Base-by-base conservation (phyloP, 2,888 invertebrate genomes). In the Drosophila kuntzei region DNA sequence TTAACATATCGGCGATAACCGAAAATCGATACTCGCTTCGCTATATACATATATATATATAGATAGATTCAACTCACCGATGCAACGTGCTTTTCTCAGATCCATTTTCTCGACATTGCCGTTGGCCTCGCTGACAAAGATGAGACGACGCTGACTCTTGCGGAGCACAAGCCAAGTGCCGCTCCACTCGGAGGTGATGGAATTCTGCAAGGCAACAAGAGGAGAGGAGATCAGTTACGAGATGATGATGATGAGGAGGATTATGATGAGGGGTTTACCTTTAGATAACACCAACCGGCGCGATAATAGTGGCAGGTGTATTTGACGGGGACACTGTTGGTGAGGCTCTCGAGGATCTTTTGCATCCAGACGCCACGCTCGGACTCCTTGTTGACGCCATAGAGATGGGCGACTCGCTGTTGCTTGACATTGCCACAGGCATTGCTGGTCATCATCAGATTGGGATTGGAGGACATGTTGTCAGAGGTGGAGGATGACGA, bases 211-310 rank as follows among this genome's bases (percentile, higher is more conserved):
- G 0, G 11, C 12, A 12, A 6, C 0, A 25, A 43, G 16, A 36
- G 27, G 9, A 6, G 14, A 12, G 29, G 3, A 12, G 2, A 6
- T 7, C 0, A 8, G 11, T 0, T 4, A 27, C 27, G 5, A 14
- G 5, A 16, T 9, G 37, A 16, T 7, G 3, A 5, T n/a, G 0
- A 9, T 18, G 2, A 41, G 5, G 2, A 4, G 4, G 11, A 6
- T 20, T 0, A 5, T 6, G 11, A 6, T 20, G 0, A 5, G 27
- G 60, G 57, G 76, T n/a, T 34, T n/a, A 95, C 95, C 94, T 94
- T 95, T 70, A 97, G 92, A 90, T 95, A 97, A 78, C 96, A 96
- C 96, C 97, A 97, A 22, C 97, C 97, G 76, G 95, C 95, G 87
- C 96, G 93, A 14, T 95, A 95, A 81, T 94, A 95, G 89, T 96